A percentile compares a stretch with the other conserved stretches of the same genome.
These are phyloP conservation scores for Pollenia labialis DNA, from an alignment of 2,888 invertebrate species.

Conservation along the genomic window DNA sequence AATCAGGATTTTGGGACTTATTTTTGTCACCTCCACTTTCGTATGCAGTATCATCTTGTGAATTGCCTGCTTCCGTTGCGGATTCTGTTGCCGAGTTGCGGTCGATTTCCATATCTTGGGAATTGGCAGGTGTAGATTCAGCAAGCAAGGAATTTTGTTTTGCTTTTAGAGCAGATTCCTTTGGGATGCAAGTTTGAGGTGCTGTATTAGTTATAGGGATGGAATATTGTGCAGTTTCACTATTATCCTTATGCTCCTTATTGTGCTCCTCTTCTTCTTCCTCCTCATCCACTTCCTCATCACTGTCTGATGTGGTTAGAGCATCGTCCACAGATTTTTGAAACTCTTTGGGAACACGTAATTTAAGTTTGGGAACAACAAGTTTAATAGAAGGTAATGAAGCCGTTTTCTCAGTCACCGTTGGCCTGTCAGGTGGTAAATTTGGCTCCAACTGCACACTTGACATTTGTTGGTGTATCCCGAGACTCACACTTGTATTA, in stretches of 20 bases:
- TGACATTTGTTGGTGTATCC: constrained; percentile 17
- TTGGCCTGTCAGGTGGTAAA: constrained; percentile 60
- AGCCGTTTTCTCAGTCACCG: background rate
- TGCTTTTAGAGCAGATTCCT: constrained; percentile 20
- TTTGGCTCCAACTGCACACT: constrained; percentile 46
- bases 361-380: constrained; percentile 88
- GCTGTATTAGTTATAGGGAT: background rate
- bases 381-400: constrained; percentile 71
- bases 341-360: constrained; percentile 88
- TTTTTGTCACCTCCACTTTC: constrained; percentile 36
- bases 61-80: constrained; percentile 57
- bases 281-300: constrained; percentile 79
- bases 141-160: constrained; percentile 47
- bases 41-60: constrained; percentile 54
- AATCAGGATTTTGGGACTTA: constrained; percentile 22
- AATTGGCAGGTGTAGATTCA: constrained; percentile 69
- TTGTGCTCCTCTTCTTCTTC: constrained; percentile 64
- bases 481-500: background rate
- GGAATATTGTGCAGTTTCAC: background rate
- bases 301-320: constrained; percentile 81
- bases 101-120: constrained; percentile 65
- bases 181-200: background rate
- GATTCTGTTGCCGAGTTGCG: constrained; percentile 74
- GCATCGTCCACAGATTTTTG: constrained; percentile 83
- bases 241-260: constrained; percentile 24